phyloP scores from a whole-genome alignment of 2,113 vertebrate species.

The Urocynchramus pylzowi region DNA sequence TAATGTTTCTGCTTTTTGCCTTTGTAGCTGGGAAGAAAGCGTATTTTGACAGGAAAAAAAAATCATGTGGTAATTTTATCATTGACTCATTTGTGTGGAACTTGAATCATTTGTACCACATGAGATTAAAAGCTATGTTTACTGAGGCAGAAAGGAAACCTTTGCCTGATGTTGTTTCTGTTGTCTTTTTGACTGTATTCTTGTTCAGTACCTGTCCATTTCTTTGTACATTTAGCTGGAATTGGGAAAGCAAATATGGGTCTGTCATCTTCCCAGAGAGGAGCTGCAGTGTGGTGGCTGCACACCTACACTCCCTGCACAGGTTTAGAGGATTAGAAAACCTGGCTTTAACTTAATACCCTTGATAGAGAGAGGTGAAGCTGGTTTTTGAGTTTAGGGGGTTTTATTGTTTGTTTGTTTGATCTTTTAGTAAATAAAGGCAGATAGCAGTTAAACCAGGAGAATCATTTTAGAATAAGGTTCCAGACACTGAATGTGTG shows the following conservation, averaged over 20 bases:
- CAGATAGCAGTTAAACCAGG: background rate
- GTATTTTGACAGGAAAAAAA: constrained; percentile 5
- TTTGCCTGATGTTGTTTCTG: background rate
- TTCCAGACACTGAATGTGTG: background rate
- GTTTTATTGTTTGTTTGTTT: background rate
- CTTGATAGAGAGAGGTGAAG: background rate
- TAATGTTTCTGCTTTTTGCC: background rate
- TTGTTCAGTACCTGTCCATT: background rate
- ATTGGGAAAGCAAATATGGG: background rate
- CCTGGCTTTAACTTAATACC: background rate
- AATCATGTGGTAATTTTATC: background rate
- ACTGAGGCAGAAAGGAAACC: background rate
- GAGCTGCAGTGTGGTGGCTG: background rate
- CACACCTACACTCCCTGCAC: background rate
- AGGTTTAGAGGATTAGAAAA: background rate
- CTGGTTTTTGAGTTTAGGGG: background rate
- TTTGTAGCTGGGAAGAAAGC: background rate
- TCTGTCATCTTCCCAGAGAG: background rate
- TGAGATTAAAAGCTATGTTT: background rate
- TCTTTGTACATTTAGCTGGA: background rate
- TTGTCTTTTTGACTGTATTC: background rate
- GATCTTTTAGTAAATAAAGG: background rate
- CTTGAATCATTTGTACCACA: background rate
- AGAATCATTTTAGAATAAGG: background rate
- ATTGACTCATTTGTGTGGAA: background rate